phyloP scores from a whole-genome alignment of 2,797 vertebrate species.

The Hyperoplus lanceolatus region DNA sequence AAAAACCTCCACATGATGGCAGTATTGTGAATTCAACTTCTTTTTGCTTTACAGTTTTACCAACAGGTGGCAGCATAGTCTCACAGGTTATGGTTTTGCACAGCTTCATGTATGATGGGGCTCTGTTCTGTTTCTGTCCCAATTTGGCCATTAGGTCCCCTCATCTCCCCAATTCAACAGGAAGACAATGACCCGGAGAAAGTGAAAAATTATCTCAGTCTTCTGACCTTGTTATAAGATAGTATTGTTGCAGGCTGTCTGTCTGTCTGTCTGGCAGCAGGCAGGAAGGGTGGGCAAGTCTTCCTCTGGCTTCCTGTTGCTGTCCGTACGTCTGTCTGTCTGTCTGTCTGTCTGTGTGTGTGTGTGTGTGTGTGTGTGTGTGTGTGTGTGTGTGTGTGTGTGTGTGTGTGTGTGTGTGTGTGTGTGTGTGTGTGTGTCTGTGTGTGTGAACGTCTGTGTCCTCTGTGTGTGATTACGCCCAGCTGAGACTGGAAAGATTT shows the following conservation, averaged over 20 bases:
- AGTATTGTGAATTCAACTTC: background rate
- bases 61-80: conserved; percentile 60
- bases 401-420: no score
- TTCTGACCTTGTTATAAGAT: background rate
- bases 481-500: conserved; percentile 13
- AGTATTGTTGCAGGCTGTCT: background rate
- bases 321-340: conserved; percentile 7
- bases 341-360: background rate
- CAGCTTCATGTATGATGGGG: fast-evolving
- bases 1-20: conserved; percentile 49
- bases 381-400: no score
- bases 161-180: conserved; percentile 30
- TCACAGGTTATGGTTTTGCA: background rate
- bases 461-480: conserved; percentile 14
- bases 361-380: no score
- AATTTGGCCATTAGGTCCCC: conserved; percentile 20
- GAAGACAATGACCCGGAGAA: background rate
- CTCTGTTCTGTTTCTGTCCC: background rate
- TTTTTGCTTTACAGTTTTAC: background rate
- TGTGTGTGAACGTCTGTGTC: conserved; percentile 2
- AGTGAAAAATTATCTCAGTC: conserved; percentile 5
- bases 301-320: conserved; percentile 38
- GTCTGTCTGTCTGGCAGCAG: conserved; percentile 36
- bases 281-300: conserved; percentile 52
- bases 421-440: no score